phyloP scores from a whole-genome alignment of 2,113 vertebrate species.

The Brachyhypopomus gauderio region DNA sequence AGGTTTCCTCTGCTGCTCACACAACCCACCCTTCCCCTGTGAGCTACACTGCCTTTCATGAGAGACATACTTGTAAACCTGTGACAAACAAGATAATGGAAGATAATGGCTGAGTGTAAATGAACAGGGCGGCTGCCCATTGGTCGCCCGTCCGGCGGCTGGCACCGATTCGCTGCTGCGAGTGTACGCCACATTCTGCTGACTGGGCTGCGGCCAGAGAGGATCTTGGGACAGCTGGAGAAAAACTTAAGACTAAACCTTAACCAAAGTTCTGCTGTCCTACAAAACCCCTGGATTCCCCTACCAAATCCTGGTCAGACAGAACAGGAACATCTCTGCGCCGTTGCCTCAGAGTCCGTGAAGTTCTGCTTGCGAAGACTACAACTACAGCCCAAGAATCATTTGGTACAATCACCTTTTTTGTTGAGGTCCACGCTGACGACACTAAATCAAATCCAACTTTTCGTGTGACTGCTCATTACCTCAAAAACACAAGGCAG shows the following conservation, averaged over 20 bases:
- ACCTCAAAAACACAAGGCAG: too few relatives aligned
- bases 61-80: slow-evolving; percentile 19
- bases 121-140: slow-evolving; percentile 5
- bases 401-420: neutral
- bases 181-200: slow-evolving; percentile 24
- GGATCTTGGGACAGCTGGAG: slow-evolving; percentile 42
- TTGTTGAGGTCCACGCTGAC: neutral
- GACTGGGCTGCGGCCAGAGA: slow-evolving; percentile 1
- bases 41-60: neutral
- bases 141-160: neutral
- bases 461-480: neutral
- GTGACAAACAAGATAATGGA: slow-evolving; percentile 16
- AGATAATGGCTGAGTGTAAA: slow-evolving; percentile 31
- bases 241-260: slow-evolving; percentile 33
- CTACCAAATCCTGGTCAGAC: neutral
- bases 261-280: slow-evolving; percentile 20
- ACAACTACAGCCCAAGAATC: slow-evolving; percentile 3
- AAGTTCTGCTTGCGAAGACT: slow-evolving; percentile 13
- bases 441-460: neutral
- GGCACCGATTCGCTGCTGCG: neutral
- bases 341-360: neutral
- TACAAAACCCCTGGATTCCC: slow-evolving; percentile 5
- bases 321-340: neutral
- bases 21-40: neutral
- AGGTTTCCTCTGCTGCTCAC: slow-evolving; percentile 22